phyloP scores from a whole-genome alignment of 2,888 invertebrate species.

The Apamea crenata region DNA sequence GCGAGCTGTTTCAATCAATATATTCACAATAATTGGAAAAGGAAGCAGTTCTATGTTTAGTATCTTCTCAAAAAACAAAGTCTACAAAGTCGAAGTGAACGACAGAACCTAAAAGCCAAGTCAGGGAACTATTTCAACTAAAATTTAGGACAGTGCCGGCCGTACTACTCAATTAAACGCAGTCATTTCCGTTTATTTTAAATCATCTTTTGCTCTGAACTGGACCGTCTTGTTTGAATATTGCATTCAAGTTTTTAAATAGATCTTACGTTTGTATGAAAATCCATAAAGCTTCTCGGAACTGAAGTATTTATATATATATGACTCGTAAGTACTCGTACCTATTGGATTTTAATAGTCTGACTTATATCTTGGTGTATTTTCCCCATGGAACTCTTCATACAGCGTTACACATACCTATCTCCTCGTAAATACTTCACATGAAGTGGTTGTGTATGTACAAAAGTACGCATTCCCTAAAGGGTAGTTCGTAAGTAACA shows the following conservation, averaged over 20 bases:
- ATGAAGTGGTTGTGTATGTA: slow-evolving; percentile 16
- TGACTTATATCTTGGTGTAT: slow-evolving; percentile 12
- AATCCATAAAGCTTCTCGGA: neutral
- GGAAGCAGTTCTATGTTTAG: neutral
- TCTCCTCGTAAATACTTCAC: slow-evolving; percentile 30
- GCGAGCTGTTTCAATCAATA: slow-evolving; percentile 1
- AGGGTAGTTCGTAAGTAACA: slow-evolving; percentile 39
- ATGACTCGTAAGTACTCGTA: neutral
- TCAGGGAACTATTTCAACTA: slow-evolving; percentile 26
- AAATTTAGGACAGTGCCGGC: neutral
- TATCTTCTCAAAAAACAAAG: slow-evolving; percentile 13
- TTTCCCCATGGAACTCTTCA: slow-evolving; percentile 13
- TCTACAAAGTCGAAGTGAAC: neutral
- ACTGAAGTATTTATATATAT: neutral
- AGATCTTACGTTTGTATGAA: neutral
- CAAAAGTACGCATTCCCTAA: slow-evolving; percentile 30
- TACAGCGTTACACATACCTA: neutral
- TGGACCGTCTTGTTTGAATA: neutral
- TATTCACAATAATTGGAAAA: neutral
- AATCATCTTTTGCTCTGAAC: slow-evolving; percentile 2
- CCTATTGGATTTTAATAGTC: neutral
- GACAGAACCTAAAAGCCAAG: neutral
- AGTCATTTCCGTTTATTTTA: slow-evolving; percentile 7
- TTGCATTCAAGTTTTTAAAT: neutral
- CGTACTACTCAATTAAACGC: slow-evolving; percentile 19